Evolutionary conservation across 2,888 invertebrate species (phyloP).

Genomic region (Erynnis tages): DNA sequence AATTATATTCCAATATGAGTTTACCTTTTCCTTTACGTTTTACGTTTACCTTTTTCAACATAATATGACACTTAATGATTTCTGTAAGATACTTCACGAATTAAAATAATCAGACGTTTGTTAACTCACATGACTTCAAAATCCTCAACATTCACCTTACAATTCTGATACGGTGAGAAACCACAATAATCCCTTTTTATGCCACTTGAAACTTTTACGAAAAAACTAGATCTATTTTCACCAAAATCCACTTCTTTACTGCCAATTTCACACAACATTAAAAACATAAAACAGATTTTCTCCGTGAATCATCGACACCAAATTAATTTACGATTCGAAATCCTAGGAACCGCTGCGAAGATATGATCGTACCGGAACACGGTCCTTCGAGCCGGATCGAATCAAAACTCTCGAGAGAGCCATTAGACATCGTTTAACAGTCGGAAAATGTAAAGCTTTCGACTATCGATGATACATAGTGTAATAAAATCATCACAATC

Average conservation of each 20-base stretch:
- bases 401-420: constrained; percentile 6
- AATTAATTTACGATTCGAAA: constrained; percentile 23
- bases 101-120: too few relatives aligned
- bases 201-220: too few relatives aligned
- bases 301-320: constrained; percentile 34
- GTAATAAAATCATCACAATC: constrained; percentile 37
- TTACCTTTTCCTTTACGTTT: too few relatives aligned
- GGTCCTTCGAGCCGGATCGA: constrained; percentile 22
- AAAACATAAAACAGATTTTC: constrained; percentile 28
- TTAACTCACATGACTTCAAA: too few relatives aligned
- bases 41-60: too few relatives aligned
- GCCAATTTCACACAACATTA: not conserved
- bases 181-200: too few relatives aligned
- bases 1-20: too few relatives aligned
- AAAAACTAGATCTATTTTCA: not conserved
- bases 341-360: constrained; percentile 22
- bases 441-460: constrained; percentile 25
- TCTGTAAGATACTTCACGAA: too few relatives aligned
- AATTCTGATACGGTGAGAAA: too few relatives aligned
- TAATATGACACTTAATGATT: too few relatives aligned
- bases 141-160: too few relatives aligned
- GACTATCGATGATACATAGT: constrained; percentile 44
- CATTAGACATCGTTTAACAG: constrained; percentile 12
- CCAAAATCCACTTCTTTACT: not conserved
- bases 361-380: not conserved